Percentiles rank a stretch among this genome's conserved stretches.
These are phyloP conservation scores for Passer montanus DNA, from an alignment of 2,113 vertebrate genomes.

Conservation along the genomic window DNA sequence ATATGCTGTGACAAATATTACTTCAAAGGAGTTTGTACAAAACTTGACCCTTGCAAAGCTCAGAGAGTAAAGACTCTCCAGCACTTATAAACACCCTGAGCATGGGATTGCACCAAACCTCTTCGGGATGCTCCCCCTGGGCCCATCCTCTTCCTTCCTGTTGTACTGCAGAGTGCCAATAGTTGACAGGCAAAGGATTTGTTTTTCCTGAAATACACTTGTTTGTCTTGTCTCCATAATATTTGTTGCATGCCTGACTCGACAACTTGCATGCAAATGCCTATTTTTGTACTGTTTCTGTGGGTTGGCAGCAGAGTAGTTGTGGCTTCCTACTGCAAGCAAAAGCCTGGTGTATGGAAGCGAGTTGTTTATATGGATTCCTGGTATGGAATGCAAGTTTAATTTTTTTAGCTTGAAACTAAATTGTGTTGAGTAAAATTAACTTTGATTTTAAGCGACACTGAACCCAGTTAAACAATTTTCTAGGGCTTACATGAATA, in stretches of 20 bases:
- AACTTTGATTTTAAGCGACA: not conserved
- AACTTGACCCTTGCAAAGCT: not conserved
- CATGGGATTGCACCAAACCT: not conserved
- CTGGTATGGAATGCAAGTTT: constrained; percentile 11
- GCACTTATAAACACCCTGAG: not conserved
- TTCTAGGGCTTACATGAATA: not conserved
- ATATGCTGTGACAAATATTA: not conserved
- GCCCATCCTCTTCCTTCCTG: constrained; percentile 3
- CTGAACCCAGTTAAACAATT: not conserved
- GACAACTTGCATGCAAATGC: constrained; percentile 3
- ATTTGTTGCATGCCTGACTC: not conserved
- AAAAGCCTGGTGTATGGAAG: not conserved
- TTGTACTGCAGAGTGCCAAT: not conserved
- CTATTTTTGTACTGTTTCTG: constrained; percentile 26
- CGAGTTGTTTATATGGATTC: not conserved
- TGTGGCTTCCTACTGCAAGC: not conserved
- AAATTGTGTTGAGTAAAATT: not conserved
- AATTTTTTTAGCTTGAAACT: constrained; percentile 10
- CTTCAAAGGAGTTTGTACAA: not conserved
- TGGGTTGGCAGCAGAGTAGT: not conserved
- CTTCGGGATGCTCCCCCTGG: not conserved
- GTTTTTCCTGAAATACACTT: constrained; percentile 26
- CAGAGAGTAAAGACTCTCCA: not conserved
- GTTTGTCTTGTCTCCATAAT: constrained; percentile 39
- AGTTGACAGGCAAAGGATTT: not conserved